Evolutionary conservation across 1,140 invertebrate species (phyloP).

Genomic region (Pogonognathellus flavescens): DNA sequence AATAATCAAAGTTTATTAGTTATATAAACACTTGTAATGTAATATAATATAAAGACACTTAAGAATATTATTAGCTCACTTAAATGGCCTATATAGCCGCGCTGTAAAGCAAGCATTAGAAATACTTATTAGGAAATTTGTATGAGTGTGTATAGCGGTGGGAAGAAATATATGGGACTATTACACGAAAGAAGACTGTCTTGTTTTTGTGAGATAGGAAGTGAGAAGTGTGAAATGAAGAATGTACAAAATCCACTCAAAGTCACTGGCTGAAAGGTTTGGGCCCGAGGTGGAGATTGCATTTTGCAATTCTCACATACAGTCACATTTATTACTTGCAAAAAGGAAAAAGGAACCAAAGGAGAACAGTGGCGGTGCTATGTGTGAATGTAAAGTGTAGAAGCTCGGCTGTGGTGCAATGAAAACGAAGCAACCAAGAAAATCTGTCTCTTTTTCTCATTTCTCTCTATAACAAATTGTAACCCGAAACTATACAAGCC

Average conservation of each 20-base stretch:
- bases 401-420: neutral
- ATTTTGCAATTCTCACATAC: slow-evolving; percentile 45
- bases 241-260: slow-evolving; percentile 48
- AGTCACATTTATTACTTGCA: slow-evolving; percentile 43
- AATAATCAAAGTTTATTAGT: slow-evolving; percentile 45
- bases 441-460: neutral
- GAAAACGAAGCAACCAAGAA: neutral
- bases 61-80: neutral
- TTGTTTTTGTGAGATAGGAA: slow-evolving; percentile 1
- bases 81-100: neutral
- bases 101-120: neutral
- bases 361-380: too few species aligned
- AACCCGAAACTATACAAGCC: too few species aligned
- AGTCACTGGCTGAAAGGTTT: slow-evolving; percentile 43
- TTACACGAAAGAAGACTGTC: neutral
- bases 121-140: neutral
- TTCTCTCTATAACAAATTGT: neutral
- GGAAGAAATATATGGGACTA: neutral
- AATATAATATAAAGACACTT: neutral
- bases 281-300: slow-evolving; percentile 37
- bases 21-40: neutral
- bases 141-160: neutral
- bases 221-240: slow-evolving; percentile 24
- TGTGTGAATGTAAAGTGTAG: too few species aligned
- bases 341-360: neutral